Evolutionary conservation across 2,113 vertebrate species (phyloP).

Genomic region (Centropristis striata): DNA sequence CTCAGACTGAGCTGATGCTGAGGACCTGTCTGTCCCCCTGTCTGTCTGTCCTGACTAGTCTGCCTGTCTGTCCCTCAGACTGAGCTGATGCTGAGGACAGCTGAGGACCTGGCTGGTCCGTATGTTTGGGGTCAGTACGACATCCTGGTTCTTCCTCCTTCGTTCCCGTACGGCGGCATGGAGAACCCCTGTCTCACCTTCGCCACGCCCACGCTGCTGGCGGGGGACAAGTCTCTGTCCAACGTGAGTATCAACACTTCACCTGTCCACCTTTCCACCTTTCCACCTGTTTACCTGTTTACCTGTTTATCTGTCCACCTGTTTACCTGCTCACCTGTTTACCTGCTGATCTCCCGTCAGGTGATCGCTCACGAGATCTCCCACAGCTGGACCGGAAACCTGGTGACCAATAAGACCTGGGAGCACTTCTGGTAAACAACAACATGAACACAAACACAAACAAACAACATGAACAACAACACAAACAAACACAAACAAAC

Average conservation of each 20-base stretch:
- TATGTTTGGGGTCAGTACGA: constrained; percentile 98
- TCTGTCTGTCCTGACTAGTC: too few relatives aligned
- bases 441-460: not conserved
- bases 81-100: constrained; percentile 94
- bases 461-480: too few relatives aligned
- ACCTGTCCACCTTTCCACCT: too few relatives aligned
- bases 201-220: constrained; percentile 95
- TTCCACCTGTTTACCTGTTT: not conserved
- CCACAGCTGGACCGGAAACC: constrained; percentile 98
- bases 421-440: constrained; percentile 95
- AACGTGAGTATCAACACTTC: constrained; percentile 87
- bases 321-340: not conserved
- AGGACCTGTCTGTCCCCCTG: constrained; percentile 75
- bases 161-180: constrained; percentile 98
- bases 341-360: constrained; percentile 75
- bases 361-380: constrained; percentile 99
- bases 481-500: too few relatives aligned
- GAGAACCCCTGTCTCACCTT: constrained; percentile 99
- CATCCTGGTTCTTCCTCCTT: constrained; percentile 93
- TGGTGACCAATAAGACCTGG: constrained; percentile 98
- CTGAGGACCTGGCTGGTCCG: constrained; percentile 93
- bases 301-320: not conserved
- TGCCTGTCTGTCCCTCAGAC: constrained; percentile 87
- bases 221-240: constrained; percentile 95
- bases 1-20: too few relatives aligned